Percentiles rank a stretch among this genome's conserved stretches.
phyloP scores from a whole-genome alignment of 2,888 invertebrate genomes.

The Peribatodes rhomboidaria region DNA sequence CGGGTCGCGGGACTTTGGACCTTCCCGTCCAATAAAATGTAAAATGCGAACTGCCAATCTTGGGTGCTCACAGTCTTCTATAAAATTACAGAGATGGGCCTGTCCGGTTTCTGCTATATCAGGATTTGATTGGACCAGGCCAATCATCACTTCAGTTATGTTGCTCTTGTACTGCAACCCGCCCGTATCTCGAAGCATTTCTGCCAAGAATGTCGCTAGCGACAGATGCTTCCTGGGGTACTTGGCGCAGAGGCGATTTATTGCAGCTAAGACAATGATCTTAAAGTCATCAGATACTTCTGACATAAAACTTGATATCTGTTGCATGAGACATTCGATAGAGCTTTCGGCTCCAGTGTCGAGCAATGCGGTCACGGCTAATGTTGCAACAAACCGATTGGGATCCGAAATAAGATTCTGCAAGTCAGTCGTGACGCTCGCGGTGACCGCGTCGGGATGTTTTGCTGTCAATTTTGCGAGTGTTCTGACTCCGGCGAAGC shows the following conservation, averaged over 20 bases:
- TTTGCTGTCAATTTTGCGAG: conserved; percentile 98
- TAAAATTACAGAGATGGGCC: conserved; percentile 99
- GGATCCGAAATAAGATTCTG: conserved; percentile 99
- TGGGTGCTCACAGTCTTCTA: conserved; percentile 99
- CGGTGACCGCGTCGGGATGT: conserved; percentile 98
- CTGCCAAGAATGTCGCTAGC: conserved; percentile 98
- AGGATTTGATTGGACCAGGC: conserved; percentile 98
- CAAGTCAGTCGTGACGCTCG: conserved; percentile 98
- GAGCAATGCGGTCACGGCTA: conserved; percentile 98
- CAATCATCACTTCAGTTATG: conserved; percentile 99
- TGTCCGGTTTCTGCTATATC: conserved; percentile 99
- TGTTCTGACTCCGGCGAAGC: conserved; percentile 99
- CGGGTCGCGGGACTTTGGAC: conserved; percentile 97
- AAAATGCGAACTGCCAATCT: conserved; percentile 98
- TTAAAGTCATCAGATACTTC: conserved; percentile 99
- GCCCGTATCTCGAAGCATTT: conserved; percentile 98
- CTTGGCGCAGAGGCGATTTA: conserved; percentile 95
- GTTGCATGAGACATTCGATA: conserved; percentile 99
- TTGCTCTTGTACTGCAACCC: conserved; percentile 99
- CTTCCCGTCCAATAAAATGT: conserved; percentile 98
- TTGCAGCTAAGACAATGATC: conserved; percentile 98
- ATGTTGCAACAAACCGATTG: conserved; percentile 98
- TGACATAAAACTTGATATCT: conserved; percentile 98
- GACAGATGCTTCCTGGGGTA: conserved; percentile 99
- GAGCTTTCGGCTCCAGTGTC: conserved; percentile 99